These are phyloP conservation scores for Poeciliopsis gracilis DNA, from an alignment of 2,797 vertebrate species.

Conservation along the genomic window DNA sequence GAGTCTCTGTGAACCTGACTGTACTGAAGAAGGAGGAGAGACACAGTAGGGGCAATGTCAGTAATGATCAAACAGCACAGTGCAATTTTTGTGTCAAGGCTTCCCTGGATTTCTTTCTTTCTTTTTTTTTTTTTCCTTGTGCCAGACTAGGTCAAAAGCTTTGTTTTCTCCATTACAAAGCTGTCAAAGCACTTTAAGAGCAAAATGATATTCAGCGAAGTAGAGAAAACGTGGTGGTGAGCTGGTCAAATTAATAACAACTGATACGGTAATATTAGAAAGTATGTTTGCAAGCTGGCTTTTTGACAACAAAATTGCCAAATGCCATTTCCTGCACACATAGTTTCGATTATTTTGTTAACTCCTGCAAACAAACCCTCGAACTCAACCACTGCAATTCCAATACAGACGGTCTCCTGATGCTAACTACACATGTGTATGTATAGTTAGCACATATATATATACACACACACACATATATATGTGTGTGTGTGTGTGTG, in stretches of 20 bases:
- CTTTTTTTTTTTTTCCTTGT: slow-evolving; percentile 39
- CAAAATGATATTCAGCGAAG: slow-evolving; percentile 43
- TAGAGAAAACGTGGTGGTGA: slow-evolving; percentile 35
- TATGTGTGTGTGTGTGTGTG: too few relatives aligned
- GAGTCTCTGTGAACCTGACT: slow-evolving; percentile 69
- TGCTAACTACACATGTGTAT: slow-evolving; percentile 11
- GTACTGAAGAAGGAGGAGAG: slow-evolving; percentile 61
- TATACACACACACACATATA: background rate
- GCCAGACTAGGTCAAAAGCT: slow-evolving; percentile 54
- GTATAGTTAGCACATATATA: background rate
- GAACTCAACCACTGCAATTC: background rate
- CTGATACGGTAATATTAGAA: slow-evolving; percentile 23
- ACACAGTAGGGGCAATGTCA: slow-evolving; percentile 58
- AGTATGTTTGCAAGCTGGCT: slow-evolving; percentile 23
- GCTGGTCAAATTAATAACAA: slow-evolving; percentile 44
- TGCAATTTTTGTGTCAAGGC: slow-evolving; percentile 68
- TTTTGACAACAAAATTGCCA: slow-evolving; percentile 30
- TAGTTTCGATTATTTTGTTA: slow-evolving; percentile 17
- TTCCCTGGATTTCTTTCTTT: slow-evolving; percentile 52
- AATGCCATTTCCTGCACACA: slow-evolving; percentile 13
- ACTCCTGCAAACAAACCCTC: slow-evolving; percentile 20
- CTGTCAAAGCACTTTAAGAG: slow-evolving; percentile 50
- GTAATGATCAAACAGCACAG: slow-evolving; percentile 64
- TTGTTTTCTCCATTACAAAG: slow-evolving; percentile 64
- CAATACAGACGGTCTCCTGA: background rate